Evolutionary conservation across 2,888 invertebrate genomes (phyloP).

Genomic region (Thumatha senex): DNA sequence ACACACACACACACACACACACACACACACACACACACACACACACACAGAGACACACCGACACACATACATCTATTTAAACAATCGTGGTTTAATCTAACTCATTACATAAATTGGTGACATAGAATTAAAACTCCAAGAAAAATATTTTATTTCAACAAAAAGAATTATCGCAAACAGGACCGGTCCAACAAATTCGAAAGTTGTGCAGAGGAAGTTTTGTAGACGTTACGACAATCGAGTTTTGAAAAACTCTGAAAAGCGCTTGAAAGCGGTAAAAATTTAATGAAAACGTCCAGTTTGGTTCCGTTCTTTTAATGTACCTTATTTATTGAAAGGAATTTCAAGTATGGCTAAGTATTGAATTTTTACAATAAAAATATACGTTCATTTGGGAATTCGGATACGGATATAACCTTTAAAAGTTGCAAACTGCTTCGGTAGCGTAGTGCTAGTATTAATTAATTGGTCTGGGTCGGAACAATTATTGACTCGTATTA

Average conservation of each 20-base stretch:
- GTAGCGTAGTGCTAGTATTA: no score
- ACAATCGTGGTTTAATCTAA: background rate
- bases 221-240: constrained; percentile 6
- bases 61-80: no score
- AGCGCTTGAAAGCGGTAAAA: constrained; percentile 10
- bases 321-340: constrained; percentile 14
- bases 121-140: background rate
- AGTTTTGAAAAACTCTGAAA: constrained; percentile 19
- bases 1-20: no score
- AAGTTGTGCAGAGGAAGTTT: constrained; percentile 12
- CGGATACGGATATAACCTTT: no score
- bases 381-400: no score
- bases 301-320: constrained; percentile 5
- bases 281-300: constrained; percentile 24
- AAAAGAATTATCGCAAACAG: constrained; percentile 1
- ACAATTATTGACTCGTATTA: no score
- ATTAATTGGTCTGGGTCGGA: no score
- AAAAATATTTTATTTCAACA: background rate
- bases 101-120: background rate
- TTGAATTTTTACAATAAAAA: background rate
- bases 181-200: constrained; percentile 1
- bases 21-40: no score
- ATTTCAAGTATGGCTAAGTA: background rate
- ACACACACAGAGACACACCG: no score
- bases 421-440: no score